Evolutionary conservation across 2,888 invertebrate genomes (phyloP), one percentile per base, ranked within the genome.

Genomic region (Drosophila acutilabella): DNA sequence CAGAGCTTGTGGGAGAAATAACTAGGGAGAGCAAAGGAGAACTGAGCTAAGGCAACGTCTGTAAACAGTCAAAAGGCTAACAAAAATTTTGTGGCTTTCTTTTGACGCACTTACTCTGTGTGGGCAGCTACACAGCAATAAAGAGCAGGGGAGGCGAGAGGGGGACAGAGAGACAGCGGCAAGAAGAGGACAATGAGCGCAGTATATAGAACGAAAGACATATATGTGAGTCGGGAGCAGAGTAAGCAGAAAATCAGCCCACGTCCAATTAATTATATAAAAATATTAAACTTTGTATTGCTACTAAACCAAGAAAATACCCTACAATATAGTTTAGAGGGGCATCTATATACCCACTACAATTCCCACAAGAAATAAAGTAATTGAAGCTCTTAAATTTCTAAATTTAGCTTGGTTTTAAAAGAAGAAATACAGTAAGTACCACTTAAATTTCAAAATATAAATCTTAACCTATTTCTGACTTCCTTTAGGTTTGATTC

Each of bases 31-130:
- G 57, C 13, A 18, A 42, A 38, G 45, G 36, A 20, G 80, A 50
- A 47, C 45, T 41, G 45, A 81, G 23, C 23, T 23, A 23, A 23
- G 65, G 20, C 56, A 41, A 74, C 70, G 76, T 65, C 80, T 82
- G 86, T 81, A 81, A 80, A 86, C 80, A 85, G 80, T 85, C 48
- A 62, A 30, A 64, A 82, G 72, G 69, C 67, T 61, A 66, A 68
- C 11, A 36, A 36, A 66, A 68, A 68, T 65, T 81, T 70, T 79
- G 76, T 81, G 82, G 82, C 88, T 84, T 81, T 81, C 86, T 71
- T 81, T 85, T 82, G 72, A 78, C 81, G 79, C 70, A 72, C 48
- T 30, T 30, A 30, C 30, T 51, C 56, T 41, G 66, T 65, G 64
- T 68, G 79, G 57, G 79, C 57, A 40, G 64, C 52, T 13, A 23